These are phyloP conservation scores for Oreohelix idahoensis DNA, from an alignment of 1,140 invertebrate species.

Conservation along the genomic window DNA sequence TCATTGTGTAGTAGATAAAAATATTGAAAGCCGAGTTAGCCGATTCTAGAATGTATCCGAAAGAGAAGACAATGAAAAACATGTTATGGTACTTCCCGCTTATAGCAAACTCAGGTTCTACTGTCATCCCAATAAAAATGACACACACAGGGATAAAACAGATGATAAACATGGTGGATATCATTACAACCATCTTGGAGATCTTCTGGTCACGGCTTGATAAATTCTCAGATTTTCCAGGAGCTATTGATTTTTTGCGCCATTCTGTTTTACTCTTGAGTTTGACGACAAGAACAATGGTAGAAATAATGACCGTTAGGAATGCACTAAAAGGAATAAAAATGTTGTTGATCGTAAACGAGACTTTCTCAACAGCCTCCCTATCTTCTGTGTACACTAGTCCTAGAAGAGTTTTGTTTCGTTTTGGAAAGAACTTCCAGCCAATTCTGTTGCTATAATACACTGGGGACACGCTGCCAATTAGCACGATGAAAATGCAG, in stretches of 20 bases:
- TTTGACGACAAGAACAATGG: neutral
- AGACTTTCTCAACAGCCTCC: neutral
- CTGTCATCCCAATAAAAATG: constrained; percentile 18
- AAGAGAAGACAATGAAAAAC: constrained; percentile 17
- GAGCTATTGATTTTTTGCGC: neutral
- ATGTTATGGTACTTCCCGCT: constrained; percentile 18
- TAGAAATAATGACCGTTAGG: neutral
- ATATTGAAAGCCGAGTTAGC: constrained; percentile 26
- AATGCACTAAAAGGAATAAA: constrained; percentile 7
- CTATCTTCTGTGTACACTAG: neutral
- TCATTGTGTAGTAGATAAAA: constrained; percentile 31
- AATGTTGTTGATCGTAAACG: constrained; percentile 12
- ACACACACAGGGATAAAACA: constrained; percentile 17
- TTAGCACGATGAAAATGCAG: neutral
- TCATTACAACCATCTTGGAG: constrained; percentile 23
- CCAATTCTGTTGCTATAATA: neutral
- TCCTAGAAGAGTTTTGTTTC: constrained; percentile 8
- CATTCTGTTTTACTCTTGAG: neutral
- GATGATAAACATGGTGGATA: neutral
- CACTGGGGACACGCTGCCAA: constrained; percentile 2
- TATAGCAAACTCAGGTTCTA: neutral
- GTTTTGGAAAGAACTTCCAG: neutral
- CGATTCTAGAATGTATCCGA: constrained; percentile 16
- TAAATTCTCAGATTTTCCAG: neutral
- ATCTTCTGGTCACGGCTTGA: constrained; percentile 13